These are phyloP conservation scores for Capricornis sumatraensis DNA, from an alignment of 2,113 vertebrate species.

Conservation along the genomic window DNA sequence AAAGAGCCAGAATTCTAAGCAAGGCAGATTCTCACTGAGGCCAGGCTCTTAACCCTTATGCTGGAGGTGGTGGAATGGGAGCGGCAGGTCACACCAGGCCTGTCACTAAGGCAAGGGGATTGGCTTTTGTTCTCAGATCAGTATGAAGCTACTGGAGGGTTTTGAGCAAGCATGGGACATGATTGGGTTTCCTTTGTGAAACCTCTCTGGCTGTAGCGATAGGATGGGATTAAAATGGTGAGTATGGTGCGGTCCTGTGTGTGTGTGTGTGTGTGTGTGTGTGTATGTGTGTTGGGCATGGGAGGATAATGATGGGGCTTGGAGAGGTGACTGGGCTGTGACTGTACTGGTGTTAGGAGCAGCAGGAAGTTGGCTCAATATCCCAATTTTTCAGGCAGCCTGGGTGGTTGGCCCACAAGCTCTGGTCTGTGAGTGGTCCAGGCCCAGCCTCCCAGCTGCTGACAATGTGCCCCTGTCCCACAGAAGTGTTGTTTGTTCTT, in stretches of 20 bases:
- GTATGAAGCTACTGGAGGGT: background rate
- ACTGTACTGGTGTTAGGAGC: background rate
- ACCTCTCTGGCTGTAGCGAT: background rate
- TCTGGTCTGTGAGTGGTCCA: background rate
- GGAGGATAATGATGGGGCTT: background rate
- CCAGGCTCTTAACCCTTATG: background rate
- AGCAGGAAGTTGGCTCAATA: background rate
- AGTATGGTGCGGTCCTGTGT: background rate
- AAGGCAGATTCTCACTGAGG: background rate
- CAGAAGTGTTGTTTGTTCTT: slow-evolving; percentile 25
- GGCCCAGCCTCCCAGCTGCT: slow-evolving; percentile 23
- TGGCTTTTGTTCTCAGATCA: background rate
- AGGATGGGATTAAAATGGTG: background rate
- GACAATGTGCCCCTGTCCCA: background rate
- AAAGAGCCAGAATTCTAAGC: background rate
- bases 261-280: too few species aligned
- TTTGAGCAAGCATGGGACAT: background rate
- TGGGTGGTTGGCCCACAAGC: slow-evolving; percentile 26
- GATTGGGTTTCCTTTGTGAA: background rate
- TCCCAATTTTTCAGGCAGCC: slow-evolving; percentile 3
- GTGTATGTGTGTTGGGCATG: background rate
- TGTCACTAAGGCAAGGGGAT: background rate
- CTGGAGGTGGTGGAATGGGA: background rate
- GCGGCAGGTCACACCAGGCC: background rate
- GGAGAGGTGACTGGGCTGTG: background rate